These are phyloP conservation scores for Diaphora mendica DNA, from an alignment of 2,888 invertebrate species.

Conservation along the genomic window DNA sequence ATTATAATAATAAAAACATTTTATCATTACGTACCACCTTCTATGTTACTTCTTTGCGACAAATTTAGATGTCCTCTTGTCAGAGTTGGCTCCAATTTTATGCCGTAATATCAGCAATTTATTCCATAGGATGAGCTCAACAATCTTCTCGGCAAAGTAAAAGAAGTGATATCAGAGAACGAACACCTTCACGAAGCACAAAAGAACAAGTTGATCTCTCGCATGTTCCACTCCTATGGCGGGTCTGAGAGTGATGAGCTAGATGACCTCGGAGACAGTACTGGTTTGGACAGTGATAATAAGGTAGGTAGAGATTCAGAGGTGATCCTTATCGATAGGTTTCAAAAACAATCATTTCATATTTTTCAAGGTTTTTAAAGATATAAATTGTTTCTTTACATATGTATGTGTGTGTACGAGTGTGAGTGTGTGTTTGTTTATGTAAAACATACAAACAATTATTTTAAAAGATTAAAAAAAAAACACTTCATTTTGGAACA, in stretches of 20 bases:
- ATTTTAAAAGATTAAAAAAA: too few relatives aligned
- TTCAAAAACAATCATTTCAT: not conserved
- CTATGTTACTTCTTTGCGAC: too few relatives aligned
- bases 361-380: not conserved
- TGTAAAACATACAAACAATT: not conserved
- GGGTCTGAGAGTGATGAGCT: constrained; percentile 81
- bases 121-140: constrained; percentile 89
- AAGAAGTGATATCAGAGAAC: constrained; percentile 94
- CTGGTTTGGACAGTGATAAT: constrained; percentile 80
- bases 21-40: too few relatives aligned
- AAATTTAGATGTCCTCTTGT: too few relatives aligned
- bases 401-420: not conserved
- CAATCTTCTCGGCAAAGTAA: constrained; percentile 92
- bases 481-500: too few relatives aligned
- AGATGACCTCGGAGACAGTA: constrained; percentile 80
- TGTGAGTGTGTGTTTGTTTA: not conserved
- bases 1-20: too few relatives aligned
- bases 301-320: constrained; percentile 61
- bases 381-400: fast-evolving
- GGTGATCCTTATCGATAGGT: not conserved
- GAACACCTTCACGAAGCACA: constrained; percentile 93
- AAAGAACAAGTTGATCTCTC: constrained; percentile 88
- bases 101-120: not conserved
- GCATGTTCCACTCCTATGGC: constrained; percentile 87
- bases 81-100: too few relatives aligned